Evolutionary conservation across 1,140 invertebrate genomes (phyloP).

Genomic region (Cydia splendana): DNA sequence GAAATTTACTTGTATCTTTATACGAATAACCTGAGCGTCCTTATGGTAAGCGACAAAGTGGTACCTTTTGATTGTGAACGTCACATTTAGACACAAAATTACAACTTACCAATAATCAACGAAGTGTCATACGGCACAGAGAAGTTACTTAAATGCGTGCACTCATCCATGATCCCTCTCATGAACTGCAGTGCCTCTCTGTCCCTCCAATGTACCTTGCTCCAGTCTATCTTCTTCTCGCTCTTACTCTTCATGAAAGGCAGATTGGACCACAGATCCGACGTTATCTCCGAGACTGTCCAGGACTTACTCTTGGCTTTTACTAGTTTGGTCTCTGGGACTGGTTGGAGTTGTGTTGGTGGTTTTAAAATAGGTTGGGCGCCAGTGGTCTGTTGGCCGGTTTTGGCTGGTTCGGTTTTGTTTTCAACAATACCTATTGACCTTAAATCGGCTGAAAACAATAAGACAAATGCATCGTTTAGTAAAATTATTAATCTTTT

Average conservation of each 20-base stretch:
- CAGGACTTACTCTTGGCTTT: constrained; percentile 52
- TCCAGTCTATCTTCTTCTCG: constrained; percentile 78
- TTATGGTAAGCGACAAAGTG: no score
- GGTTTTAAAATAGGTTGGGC: background rate
- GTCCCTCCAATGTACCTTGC: constrained; percentile 82
- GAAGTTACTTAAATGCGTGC: constrained; percentile 97
- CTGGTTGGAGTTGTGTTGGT: background rate
- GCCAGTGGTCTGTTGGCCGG: background rate
- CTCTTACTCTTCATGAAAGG: constrained; percentile 59
- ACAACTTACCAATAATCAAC: constrained; percentile 85
- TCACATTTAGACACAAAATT: background rate
- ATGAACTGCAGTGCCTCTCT: constrained; percentile 95
- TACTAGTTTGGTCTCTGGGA: constrained; percentile 39
- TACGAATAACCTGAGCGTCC: no score
- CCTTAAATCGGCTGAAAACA: background rate
- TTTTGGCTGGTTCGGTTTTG: background rate
- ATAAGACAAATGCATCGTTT: no score
- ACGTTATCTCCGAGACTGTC: constrained; percentile 67
- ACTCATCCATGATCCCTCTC: constrained; percentile 99
- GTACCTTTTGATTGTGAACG: no score
- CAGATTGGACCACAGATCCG: constrained; percentile 66
- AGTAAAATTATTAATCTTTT: no score
- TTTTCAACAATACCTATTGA: background rate
- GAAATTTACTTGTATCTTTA: no score
- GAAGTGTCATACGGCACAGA: constrained; percentile 91